Percentiles rank a stretch among this genome's conserved stretches.
These are phyloP conservation scores for Xyrichtys novacula DNA, from an alignment of 2,797 vertebrate species.

Conservation along the genomic window DNA sequence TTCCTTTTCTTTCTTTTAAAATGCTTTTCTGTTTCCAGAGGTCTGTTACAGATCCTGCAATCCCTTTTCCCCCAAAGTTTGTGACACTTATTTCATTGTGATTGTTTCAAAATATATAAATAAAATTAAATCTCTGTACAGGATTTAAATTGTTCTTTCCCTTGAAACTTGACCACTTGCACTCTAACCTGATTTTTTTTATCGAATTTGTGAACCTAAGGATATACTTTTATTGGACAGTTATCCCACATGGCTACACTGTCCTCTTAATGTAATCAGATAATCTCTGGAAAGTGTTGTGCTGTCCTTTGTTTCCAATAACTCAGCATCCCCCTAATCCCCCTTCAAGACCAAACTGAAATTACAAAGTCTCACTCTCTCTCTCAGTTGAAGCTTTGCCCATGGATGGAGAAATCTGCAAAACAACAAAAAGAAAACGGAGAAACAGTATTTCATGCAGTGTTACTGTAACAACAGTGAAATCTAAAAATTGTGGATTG, in stretches of 20 bases:
- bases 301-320: constrained; percentile 49
- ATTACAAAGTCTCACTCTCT: constrained; percentile 13
- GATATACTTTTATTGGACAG: constrained; percentile 3
- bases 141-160: constrained; percentile 13
- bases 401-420: not conserved
- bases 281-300: constrained; percentile 69
- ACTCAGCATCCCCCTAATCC: constrained; percentile 76
- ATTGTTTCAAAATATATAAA: constrained; percentile 81
- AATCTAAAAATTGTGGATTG: not conserved
- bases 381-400: constrained; percentile 4
- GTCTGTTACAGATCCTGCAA: constrained; percentile 70
- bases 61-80: constrained; percentile 33
- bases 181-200: too few relatives aligned
- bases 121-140: constrained; percentile 81
- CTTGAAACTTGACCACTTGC: not conserved
- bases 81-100: constrained; percentile 73
- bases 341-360: constrained; percentile 7
- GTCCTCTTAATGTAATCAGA: constrained; percentile 56
- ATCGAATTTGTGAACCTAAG: not conserved
- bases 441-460: not conserved
- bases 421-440: not conserved
- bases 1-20: constrained; percentile 53
- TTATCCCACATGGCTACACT: not conserved
- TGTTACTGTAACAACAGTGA: not conserved
- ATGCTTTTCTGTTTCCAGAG: constrained; percentile 53